Conservation (phyloP, 2,113 vertebrate genomes). For the Parus major region DNA sequence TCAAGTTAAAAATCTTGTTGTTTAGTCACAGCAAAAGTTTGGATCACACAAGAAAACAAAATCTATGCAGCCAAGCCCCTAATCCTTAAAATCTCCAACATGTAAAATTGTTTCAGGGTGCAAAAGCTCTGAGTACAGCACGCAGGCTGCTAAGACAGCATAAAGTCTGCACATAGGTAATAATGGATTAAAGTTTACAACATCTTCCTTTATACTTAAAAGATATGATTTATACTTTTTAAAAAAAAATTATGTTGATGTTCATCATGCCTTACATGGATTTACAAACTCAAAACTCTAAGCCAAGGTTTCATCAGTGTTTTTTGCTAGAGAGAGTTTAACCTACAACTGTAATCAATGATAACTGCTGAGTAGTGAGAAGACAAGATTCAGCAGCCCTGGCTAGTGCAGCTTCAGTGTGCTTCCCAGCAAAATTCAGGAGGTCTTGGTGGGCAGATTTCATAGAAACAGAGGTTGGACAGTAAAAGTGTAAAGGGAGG, state of each 20-base stretch:
- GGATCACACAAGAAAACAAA: background rate
- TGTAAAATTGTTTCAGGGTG: background rate
- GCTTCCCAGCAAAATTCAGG: background rate
- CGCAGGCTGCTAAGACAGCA: background rate
- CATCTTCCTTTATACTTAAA: background rate
- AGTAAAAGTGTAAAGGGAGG: background rate
- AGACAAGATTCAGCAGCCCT: background rate
- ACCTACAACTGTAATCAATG: background rate
- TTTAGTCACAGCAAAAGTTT: background rate
- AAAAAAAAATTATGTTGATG: background rate
- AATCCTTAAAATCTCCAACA: background rate
- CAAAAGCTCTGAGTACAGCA: background rate
- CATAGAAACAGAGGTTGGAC: background rate
- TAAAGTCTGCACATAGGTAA: background rate
- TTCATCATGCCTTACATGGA: background rate
- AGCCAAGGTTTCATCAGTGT: background rate
- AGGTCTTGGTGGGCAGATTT: background rate
- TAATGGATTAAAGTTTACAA: background rate
- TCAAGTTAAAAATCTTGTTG: background rate
- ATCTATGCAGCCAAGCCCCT: accelerated
- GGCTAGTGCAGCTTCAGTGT: background rate
- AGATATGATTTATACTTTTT: background rate
- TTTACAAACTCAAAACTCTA: background rate
- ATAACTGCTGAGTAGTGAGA: background rate
- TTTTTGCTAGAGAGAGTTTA: background rate